A percentile compares a stretch with the other conserved stretches of the same genome.
phyloP scores from a whole-genome alignment of 1,140 invertebrate genomes.

The Matsumurasca onukii region DNA sequence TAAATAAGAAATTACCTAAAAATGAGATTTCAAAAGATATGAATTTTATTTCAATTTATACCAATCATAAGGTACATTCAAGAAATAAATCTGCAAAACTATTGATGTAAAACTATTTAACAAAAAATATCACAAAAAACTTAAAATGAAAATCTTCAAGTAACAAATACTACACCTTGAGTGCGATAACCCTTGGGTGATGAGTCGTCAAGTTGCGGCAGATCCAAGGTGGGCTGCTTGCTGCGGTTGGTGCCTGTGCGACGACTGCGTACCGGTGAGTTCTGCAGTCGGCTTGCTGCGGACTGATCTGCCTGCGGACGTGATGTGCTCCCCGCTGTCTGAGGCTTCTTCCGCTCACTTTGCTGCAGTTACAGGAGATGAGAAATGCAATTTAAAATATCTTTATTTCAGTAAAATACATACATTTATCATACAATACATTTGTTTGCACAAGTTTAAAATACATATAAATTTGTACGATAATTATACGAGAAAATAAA shows the following conservation, averaged over 20 bases:
- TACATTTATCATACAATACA: not conserved
- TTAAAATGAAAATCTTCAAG: not conserved
- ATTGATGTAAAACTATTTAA: not conserved
- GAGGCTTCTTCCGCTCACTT: slow-evolving; percentile 7
- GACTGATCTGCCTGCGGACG: not conserved
- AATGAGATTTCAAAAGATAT: too few species aligned
- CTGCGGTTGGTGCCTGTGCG: not conserved
- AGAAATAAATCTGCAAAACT: not conserved
- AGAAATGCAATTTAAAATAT: not conserved
- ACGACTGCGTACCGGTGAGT: not conserved
- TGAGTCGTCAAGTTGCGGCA: not conserved
- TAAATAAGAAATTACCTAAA: not conserved
- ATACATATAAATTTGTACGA: not conserved
- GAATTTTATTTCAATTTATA: too few species aligned
- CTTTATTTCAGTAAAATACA: not conserved
- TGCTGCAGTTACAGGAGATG: not conserved
- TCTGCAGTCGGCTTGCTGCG: not conserved
- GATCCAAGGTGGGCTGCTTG: not conserved
- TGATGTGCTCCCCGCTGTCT: not conserved
- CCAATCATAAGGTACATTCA: too few species aligned
- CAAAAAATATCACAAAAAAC: not conserved
- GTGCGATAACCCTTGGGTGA: slow-evolving; percentile 9
- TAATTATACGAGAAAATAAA: too few species aligned
- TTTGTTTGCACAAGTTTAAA: not conserved
- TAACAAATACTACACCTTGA: not conserved